Conservation (phyloP, 2,888 invertebrate species). For the Cheilosia vernalis region DNA sequence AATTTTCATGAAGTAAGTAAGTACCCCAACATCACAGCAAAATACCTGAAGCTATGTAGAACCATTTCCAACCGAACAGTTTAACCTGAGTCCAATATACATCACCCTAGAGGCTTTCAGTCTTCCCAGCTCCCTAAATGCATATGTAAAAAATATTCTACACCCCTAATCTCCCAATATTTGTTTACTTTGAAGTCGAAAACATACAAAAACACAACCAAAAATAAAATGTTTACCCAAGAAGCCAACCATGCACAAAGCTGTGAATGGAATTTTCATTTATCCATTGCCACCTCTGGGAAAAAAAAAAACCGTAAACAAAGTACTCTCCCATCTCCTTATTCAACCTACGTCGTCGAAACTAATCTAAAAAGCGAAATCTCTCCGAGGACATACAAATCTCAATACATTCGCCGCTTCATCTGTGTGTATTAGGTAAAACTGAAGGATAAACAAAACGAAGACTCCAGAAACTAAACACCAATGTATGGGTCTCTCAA, state of each 20-base stretch:
- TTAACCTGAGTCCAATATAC: not conserved
- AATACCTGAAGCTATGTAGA: no score
- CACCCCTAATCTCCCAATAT: not conserved
- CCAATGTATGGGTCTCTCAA: conserved; percentile 42
- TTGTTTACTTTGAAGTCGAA: conserved; percentile 15
- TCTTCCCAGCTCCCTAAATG: not conserved
- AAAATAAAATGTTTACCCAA: conserved; percentile 30
- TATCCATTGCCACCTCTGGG: conserved; percentile 49
- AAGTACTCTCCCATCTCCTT: not conserved
- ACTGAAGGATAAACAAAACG: conserved; percentile 36
- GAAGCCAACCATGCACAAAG: not conserved
- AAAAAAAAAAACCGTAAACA: conserved; percentile 38
- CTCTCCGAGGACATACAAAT: conserved; percentile 65
- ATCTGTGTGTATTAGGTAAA: not conserved
- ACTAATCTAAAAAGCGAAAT: conserved; percentile 53
- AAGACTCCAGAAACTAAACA: conserved; percentile 27
- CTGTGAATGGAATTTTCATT: conserved; percentile 32
- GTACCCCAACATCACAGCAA: no score
- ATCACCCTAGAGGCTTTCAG: not conserved
- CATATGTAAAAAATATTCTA: not conserved
- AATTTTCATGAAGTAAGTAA: no score
- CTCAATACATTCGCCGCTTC: conserved; percentile 1
- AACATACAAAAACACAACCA: not conserved
- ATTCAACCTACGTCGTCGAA: not conserved
- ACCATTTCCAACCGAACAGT: no score